These are phyloP conservation scores for Corythoichthys haematopterus DNA, from an alignment of 2,113 vertebrate species.

Conservation along the genomic window DNA sequence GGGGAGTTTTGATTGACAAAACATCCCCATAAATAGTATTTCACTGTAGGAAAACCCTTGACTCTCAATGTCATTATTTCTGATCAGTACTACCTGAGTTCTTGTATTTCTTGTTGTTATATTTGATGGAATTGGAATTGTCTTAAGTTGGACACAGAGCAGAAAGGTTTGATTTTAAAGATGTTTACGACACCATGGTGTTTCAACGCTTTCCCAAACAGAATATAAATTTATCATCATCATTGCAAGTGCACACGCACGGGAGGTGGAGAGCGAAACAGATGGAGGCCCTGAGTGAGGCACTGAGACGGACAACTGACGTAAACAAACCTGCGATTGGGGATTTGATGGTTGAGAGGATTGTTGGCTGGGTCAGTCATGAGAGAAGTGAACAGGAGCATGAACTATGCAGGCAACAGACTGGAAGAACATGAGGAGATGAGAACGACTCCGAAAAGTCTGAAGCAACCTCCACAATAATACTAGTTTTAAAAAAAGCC, in stretches of 20 bases:
- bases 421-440: constrained; percentile 35
- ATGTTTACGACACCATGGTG: constrained; percentile 9
- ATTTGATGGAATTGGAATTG: neutral
- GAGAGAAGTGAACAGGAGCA: constrained; percentile 50
- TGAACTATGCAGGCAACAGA: constrained; percentile 48
- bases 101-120: neutral
- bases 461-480: neutral
- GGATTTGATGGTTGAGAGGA: constrained; percentile 67
- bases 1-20: no score
- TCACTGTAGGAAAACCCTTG: no score
- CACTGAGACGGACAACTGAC: constrained; percentile 30
- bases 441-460: neutral
- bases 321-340: constrained; percentile 66
- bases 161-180: neutral
- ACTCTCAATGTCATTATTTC: no score
- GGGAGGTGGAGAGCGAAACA: constrained; percentile 42
- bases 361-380: constrained; percentile 52
- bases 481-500: neutral
- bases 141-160: neutral
- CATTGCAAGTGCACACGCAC: constrained; percentile 13
- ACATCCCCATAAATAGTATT: no score
- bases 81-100: no score
- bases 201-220: constrained; percentile 8
- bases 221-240: constrained; percentile 46
- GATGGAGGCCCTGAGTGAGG: constrained; percentile 48